Evolutionary conservation across 2,797 vertebrate genomes (phyloP).

Genomic region (Catamblyrhynchus diadema): DNA sequence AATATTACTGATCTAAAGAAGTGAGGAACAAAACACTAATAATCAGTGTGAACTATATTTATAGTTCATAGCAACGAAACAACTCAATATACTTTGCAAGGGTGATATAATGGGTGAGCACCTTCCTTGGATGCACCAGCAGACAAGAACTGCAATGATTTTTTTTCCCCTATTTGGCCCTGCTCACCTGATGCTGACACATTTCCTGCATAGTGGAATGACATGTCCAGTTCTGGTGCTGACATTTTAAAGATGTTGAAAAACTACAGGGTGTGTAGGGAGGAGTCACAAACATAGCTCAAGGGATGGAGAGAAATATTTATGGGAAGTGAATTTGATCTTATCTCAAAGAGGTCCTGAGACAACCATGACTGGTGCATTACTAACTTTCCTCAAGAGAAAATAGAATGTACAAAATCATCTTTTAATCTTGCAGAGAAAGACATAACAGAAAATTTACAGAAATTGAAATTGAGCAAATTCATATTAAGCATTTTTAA

Average conservation of each 20-base stretch:
- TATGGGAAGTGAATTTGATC: neutral
- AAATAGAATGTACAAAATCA: neutral
- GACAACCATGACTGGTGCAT: neutral
- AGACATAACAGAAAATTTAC: neutral
- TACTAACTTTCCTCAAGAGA: neutral
- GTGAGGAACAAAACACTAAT: neutral
- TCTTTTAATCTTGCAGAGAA: constrained; percentile 15
- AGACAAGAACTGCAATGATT: neutral
- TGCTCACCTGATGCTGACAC: neutral
- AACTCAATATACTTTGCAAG: neutral
- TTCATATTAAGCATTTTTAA: neutral
- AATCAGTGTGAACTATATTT: neutral
- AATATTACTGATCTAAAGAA: neutral
- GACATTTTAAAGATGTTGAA: constrained; percentile 34
- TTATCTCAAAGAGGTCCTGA: neutral
- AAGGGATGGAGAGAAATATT: constrained; percentile 21
- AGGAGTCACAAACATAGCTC: constrained; percentile 20
- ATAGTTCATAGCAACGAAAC: neutral
- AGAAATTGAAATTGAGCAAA: constrained; percentile 1
- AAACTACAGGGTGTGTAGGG: neutral
- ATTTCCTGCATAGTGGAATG: neutral
- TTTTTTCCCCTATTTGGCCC: neutral
- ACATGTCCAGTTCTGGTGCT: neutral
- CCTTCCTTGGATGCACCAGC: neutral
- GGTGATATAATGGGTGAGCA: neutral